Conservation (phyloP, 2,113 vertebrate species). For the Mirounga angustirostris region DNA sequence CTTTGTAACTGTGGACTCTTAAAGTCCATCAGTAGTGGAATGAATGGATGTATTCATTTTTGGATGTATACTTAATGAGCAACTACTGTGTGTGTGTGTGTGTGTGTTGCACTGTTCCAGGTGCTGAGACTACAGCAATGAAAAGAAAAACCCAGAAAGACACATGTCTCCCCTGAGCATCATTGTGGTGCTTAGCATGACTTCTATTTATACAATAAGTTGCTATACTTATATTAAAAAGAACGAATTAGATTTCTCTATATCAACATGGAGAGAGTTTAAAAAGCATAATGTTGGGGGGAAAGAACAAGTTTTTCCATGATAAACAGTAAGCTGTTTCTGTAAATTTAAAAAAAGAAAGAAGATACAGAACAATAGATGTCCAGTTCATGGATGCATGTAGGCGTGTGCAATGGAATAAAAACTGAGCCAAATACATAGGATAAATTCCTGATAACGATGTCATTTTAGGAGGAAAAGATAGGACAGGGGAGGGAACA, state of each 20-base stretch:
- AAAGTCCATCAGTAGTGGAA: too few relatives aligned
- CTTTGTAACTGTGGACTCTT: too few relatives aligned
- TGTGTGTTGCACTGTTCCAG: not conserved
- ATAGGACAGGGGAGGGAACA: not conserved
- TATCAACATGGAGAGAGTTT: not conserved
- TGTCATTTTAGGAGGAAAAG: not conserved
- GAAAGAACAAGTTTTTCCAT: not conserved
- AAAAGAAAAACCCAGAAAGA: not conserved
- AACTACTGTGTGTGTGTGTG: not conserved
- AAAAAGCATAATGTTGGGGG: not conserved
- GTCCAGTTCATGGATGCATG: not conserved
- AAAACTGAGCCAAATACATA: not conserved
- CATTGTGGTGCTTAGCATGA: fast-evolving
- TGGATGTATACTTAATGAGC: not conserved
- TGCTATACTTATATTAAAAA: not conserved
- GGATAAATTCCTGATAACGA: not conserved
- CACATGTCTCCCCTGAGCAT: not conserved
- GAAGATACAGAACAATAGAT: not conserved
- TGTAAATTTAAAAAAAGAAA: not conserved
- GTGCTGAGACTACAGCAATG: not conserved
- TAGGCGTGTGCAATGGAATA: not conserved
- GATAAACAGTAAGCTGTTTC: not conserved
- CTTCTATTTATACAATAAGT: not conserved
- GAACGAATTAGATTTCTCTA: not conserved
- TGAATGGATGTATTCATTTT: not conserved